phyloP scores from a whole-genome alignment of 2,797 vertebrate species.

The Ceryle rudis region DNA sequence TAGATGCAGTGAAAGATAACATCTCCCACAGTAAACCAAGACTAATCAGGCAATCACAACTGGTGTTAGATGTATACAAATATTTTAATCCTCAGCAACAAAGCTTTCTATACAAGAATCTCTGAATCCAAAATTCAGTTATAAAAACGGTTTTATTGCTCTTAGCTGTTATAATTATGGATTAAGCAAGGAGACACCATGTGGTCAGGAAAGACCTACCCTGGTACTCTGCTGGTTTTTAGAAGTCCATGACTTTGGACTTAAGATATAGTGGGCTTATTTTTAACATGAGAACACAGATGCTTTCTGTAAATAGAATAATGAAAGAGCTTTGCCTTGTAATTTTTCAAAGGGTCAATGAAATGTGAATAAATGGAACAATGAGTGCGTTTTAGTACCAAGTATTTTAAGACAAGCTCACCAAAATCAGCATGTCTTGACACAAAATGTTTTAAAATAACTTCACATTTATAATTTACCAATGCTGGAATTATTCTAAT shows the following conservation, averaged over 20 bases:
- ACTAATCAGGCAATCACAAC: not conserved
- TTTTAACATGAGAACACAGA: not conserved
- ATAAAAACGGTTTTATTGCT: not conserved
- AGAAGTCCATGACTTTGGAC: not conserved
- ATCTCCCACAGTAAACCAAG: not conserved
- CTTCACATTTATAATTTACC: not conserved
- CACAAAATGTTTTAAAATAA: not conserved
- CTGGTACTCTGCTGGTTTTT: not conserved
- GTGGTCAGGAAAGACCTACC: not conserved
- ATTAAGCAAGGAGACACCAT: not conserved
- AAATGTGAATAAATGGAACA: not conserved
- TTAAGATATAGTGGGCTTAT: not conserved
- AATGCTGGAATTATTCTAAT: not conserved
- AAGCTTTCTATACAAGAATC: not conserved
- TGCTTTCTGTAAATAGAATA: not conserved
- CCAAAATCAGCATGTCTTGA: not conserved
- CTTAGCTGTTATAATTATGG: not conserved
- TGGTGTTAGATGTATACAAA: not conserved
- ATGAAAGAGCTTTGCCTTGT: not conserved
- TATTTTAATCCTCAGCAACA: not conserved
- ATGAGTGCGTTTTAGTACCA: not conserved
- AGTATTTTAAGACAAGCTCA: not conserved
- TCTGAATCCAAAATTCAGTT: not conserved
- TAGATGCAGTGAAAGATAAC: not conserved
- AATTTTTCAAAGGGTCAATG: not conserved